Base-by-base conservation (phyloP, 2,888 invertebrate genomes). In the Pseudoips prasinana region DNA sequence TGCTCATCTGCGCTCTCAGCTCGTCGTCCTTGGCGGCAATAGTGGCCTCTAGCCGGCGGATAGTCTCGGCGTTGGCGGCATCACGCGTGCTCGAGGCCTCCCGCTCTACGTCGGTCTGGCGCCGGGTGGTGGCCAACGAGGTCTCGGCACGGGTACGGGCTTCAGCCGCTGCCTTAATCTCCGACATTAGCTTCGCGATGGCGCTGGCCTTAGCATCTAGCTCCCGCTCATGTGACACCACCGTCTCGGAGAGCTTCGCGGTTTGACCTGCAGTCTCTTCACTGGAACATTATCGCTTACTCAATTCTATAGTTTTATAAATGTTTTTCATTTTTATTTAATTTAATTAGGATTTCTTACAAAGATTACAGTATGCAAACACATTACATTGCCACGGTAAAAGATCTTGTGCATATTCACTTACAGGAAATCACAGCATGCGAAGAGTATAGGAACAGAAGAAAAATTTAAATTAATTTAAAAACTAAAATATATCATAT, bases 21-120 rank as follows among this genome's bases (percentile, higher is more conserved):
- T 77, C 78, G 1, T 53, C 53, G 2, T 80, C 76, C 51, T 73
- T 77, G 14, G 45, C 56, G 73, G 77, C 57, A 4, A 25, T n/a
- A 8, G 14, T 7, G 3, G n/a, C 22, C 14, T 29, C 39, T 2
- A 26, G 26, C 10, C 6, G 1, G n/a, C n/a, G 7, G n/a, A 2
- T 2, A 8, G 30, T 20, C 7, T 6, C 28, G 11, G 14, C 8
- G 7, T n/a, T 7, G 8, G n/a, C n/a, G 9, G 3, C 3, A 17
- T 9, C 19, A 8, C 11, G 7, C 1, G 11, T n/a, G 8, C 14
- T 1, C 17, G 8, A 4, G 29, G 10, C 9, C 5, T 17, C 9
- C 3, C 8, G 7, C 17, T 22, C 37, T 22, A 19, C 22, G n/a
- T 25, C 25, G 14, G 29, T 11, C 20, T 25, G 8, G 20, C 29